Percentiles rank a stretch among this genome's conserved stretches.
These are phyloP conservation scores for Etheostoma spectabile DNA, from an alignment of 2,113 vertebrate species.

Conservation along the genomic window DNA sequence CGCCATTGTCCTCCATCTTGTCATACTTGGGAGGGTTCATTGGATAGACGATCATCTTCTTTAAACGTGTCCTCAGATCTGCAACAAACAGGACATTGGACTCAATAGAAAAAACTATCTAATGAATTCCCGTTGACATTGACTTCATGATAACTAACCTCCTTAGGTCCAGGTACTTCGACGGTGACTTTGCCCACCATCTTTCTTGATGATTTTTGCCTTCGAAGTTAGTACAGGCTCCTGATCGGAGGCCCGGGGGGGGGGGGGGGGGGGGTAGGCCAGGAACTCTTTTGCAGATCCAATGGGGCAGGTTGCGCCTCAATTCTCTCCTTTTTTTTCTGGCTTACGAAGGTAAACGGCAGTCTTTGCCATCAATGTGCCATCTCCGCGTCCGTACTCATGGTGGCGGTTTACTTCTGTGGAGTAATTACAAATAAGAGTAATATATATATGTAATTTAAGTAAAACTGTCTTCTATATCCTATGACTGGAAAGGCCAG, in stretches of 20 bases:
- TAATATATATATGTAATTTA: too few species aligned
- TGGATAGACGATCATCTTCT: conserved; percentile 46
- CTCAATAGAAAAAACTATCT: conserved; percentile 16
- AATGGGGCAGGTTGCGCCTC: conserved; percentile 73
- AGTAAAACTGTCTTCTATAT: too few species aligned
- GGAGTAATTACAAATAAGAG: too few species aligned
- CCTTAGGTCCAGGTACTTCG: conserved; percentile 49
- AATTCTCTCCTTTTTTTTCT: conserved; percentile 76
- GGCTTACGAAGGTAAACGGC: conserved; percentile 75
- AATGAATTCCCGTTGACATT: not conserved
- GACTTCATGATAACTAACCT: conserved; percentile 54
- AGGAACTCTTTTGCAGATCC: conserved; percentile 73
- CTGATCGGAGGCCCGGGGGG: too few species aligned
- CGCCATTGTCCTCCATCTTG: conserved; percentile 87
- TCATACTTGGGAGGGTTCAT: conserved; percentile 86
- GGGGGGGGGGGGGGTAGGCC: too few species aligned
- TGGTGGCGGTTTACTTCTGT: conserved; percentile 55
- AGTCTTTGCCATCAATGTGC: conserved; percentile 75
- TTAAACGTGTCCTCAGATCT: conserved; percentile 74
- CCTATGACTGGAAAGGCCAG: not conserved
- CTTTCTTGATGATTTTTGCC: conserved; percentile 64
- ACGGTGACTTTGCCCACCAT: conserved; percentile 64
- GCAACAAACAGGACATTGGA: conserved; percentile 32
- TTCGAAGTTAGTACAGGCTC: too few species aligned
- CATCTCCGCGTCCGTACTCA: conserved; percentile 77